phyloP scores from a whole-genome alignment of 2,797 vertebrate species.

The Fistularia tabacaria region DNA sequence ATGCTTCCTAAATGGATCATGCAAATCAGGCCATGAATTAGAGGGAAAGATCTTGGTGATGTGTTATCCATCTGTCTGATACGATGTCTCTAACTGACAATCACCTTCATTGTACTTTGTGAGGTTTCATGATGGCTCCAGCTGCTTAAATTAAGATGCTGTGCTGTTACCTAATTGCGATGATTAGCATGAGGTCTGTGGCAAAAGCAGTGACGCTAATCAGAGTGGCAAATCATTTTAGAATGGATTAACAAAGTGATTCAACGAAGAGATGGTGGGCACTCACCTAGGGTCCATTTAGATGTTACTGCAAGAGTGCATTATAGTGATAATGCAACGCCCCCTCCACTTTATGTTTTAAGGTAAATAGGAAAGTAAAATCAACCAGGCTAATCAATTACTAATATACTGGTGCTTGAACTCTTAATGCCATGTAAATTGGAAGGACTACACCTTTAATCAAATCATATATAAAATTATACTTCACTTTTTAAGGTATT shows the following conservation, averaged over 20 bases:
- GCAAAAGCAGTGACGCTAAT: conserved; percentile 47
- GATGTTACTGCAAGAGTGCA: too few species aligned
- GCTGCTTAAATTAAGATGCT: conserved; percentile 66
- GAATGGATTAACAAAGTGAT: conserved; percentile 23
- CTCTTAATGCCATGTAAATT: too few species aligned
- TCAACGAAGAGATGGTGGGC: conserved; percentile 5
- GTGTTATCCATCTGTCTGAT: conserved; percentile 62
- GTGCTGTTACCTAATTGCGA: conserved; percentile 65
- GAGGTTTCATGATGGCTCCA: conserved; percentile 44
- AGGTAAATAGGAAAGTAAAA: too few species aligned
- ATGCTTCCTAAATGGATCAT: conserved; percentile 70
- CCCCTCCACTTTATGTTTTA: too few species aligned
- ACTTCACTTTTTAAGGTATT: too few species aligned
- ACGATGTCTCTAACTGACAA: conserved; percentile 64
- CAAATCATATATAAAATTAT: too few species aligned
- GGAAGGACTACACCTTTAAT: too few species aligned
- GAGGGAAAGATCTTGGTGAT: conserved; percentile 55
- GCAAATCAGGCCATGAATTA: conserved; percentile 66
- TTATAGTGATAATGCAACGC: too few species aligned
- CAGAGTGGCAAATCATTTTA: conserved; percentile 34
- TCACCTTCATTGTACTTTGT: conserved; percentile 62
- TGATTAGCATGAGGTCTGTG: conserved; percentile 63
- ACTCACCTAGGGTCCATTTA: neutral
- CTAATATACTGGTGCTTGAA: too few species aligned
- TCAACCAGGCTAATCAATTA: too few species aligned